Conservation (phyloP, 2,888 invertebrate genomes). For the Conistra vaccinii region DNA sequence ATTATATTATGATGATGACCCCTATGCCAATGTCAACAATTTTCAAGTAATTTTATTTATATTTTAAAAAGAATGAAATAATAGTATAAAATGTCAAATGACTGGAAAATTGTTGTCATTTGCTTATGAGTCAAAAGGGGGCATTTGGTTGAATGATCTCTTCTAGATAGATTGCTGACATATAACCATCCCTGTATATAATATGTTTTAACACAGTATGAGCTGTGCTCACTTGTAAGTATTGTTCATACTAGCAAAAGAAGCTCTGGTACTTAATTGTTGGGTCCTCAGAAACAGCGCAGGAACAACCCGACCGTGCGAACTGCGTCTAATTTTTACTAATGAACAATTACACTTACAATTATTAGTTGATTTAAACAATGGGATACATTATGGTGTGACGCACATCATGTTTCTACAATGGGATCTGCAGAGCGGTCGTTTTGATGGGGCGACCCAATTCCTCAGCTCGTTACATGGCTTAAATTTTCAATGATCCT, state of each 20-base stretch:
- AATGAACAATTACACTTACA: slow-evolving; percentile 54
- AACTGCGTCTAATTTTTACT: slow-evolving; percentile 45
- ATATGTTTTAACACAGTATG: background rate
- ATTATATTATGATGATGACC: no score
- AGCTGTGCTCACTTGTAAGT: no score
- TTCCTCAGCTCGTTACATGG: slow-evolving; percentile 39
- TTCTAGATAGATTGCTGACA: no score
- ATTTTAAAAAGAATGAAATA: no score
- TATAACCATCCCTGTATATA: no score
- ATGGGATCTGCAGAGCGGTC: slow-evolving; percentile 30
- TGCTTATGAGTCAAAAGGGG: no score
- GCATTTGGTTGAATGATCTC: no score
- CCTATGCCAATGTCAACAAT: no score
- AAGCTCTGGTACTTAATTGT: background rate
- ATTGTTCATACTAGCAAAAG: background rate
- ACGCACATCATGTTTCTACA: slow-evolving; percentile 12
- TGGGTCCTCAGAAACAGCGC: slow-evolving; percentile 17
- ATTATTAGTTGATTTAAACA: slow-evolving; percentile 49
- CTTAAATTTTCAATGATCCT: slow-evolving; percentile 33
- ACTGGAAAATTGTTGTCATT: no score
- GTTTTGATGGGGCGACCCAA: slow-evolving; percentile 54
- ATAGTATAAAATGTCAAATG: no score
- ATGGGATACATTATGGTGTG: slow-evolving; percentile 22
- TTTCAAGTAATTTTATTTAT: no score
- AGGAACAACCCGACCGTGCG: slow-evolving; percentile 26